Evolutionary conservation across 1,140 invertebrate genomes (phyloP), one percentile per base, ranked within the genome.

Genomic region (Zaprionus tsacasi): DNA sequence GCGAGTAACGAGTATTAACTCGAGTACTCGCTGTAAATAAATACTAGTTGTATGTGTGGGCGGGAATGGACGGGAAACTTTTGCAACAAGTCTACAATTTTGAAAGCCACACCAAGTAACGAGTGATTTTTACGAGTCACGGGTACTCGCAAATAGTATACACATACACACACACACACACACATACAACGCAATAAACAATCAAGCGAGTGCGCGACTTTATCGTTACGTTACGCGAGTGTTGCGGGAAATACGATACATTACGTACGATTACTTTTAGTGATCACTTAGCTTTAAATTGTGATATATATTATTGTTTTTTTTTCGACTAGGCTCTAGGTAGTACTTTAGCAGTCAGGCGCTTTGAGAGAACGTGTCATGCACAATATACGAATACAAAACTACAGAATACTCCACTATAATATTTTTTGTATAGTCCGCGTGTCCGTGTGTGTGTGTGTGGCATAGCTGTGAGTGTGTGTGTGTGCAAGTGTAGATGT

Each of bases 381-480:
- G 73, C 73, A 76, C 56, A 71, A 71, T 61, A 48, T 72, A 76
- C 73, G 59, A 66, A 74, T 69, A 78, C 71, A 78, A 78, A 66
- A 68, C 70, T 78, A 75, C 60, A 27, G 52, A 75, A 70, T 75
- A 75, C 67, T 75, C 35, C 64, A 69, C 75, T 72, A 77, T 35
- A 30, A 50, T 69, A n/a, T 75, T 36, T 21, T 36, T 21, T 8
- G 43, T 60, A n/a, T 35, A 67, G 71, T 74, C 71, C 71, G 71
- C 58, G 65, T 73, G 66, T 69, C 56, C 27, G 35, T 27, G 17
- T 35, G 11, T 69, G 43, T 72, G 48, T 72, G 27, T 67, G 40
- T 52, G 56, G 21, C 21, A 21, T 21, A 21, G 21, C 21, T 48
- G 50, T 27, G 56, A 27, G 40, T 57, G 30, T 10, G 45, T 35